phyloP scores from a whole-genome alignment of 2,113 vertebrate genomes.

The Pedionomus torquatus region DNA sequence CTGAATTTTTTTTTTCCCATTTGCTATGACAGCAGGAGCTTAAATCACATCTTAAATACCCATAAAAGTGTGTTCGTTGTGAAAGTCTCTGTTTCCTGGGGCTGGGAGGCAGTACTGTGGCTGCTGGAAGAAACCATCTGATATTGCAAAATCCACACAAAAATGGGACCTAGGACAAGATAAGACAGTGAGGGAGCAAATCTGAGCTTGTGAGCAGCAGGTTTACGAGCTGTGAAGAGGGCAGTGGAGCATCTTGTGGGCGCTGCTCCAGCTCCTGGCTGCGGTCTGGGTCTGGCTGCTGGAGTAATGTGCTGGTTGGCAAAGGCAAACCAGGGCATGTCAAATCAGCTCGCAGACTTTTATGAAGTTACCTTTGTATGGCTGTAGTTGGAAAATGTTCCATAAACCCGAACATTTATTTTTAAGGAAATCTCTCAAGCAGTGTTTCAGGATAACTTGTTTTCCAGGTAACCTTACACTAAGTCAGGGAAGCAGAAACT shows the following conservation, averaged over 20 bases:
- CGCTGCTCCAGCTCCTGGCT: background rate
- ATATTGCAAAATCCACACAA: background rate
- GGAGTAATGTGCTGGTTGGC: background rate
- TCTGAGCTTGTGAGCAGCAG: background rate
- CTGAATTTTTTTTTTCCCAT: background rate
- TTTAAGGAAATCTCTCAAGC: background rate
- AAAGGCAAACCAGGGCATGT: background rate
- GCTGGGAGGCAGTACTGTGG: background rate
- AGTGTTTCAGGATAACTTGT: background rate
- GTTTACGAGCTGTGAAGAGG: background rate
- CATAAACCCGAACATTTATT: background rate
- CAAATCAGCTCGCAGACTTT: background rate
- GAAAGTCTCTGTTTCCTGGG: background rate
- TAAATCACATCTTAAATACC: background rate
- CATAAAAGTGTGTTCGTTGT: background rate
- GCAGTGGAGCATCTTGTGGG: background rate
- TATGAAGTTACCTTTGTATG: accelerated
- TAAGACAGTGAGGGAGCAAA: background rate
- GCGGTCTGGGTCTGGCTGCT: background rate
- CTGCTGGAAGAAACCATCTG: background rate
- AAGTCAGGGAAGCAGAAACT: background rate
- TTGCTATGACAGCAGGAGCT: background rate
- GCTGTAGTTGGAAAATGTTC: background rate
- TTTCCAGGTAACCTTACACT: background rate
- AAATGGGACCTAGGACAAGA: background rate